Conservation (phyloP, 2,797 vertebrate genomes). For the Artibeus jamaicensis region DNA sequence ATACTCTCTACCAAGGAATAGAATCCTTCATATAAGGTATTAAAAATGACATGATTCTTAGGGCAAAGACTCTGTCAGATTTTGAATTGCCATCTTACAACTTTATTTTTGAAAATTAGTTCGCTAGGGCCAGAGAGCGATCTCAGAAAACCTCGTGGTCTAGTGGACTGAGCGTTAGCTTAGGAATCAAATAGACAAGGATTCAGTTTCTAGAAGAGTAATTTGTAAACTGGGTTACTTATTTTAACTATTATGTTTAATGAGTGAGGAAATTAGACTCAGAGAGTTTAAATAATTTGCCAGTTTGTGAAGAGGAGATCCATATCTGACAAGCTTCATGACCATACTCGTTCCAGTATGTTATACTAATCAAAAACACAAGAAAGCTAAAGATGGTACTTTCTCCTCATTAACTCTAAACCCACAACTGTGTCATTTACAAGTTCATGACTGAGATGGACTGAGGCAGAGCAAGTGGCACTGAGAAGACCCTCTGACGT, state of each 20-base stretch:
- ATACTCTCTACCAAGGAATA: neutral
- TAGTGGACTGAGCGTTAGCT: too few relatives aligned
- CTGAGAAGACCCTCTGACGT: neutral
- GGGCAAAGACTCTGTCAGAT: neutral
- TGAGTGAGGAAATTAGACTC: neutral
- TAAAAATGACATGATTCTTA: neutral
- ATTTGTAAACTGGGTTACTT: neutral
- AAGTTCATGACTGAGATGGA: neutral
- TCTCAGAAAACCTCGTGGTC: neutral
- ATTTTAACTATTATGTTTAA: neutral
- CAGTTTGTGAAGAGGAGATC: neutral
- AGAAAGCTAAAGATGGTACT: neutral
- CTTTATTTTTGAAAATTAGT: neutral
- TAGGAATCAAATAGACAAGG: neutral
- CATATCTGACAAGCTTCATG: neutral
- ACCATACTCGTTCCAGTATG: neutral
- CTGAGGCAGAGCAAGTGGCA: too few relatives aligned
- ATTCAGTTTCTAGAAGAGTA: neutral
- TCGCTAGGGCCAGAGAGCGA: neutral
- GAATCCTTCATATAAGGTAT: neutral
- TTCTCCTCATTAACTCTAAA: neutral
- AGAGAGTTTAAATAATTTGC: neutral
- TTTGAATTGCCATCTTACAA: neutral
- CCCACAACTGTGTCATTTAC: neutral
- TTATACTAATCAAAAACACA: neutral